phyloP scores from a whole-genome alignment of 2,113 vertebrate genomes.

The Nothocercus nigrocapillus region DNA sequence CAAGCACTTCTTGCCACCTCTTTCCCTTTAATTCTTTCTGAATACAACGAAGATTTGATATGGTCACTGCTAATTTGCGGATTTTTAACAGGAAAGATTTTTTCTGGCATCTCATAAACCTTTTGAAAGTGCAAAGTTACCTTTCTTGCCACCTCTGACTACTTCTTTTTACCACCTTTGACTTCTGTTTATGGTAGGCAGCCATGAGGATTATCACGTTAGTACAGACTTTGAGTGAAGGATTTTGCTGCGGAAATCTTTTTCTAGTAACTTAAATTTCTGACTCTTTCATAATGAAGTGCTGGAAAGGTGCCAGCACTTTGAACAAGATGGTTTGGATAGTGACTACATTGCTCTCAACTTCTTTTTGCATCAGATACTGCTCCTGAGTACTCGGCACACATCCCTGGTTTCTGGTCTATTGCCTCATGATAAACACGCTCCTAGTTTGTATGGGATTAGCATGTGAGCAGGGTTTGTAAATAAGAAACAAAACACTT shows the following conservation, averaged over 20 bases:
- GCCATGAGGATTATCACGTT: not conserved
- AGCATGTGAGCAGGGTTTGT: not conserved
- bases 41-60: not conserved
- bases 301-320: not conserved
- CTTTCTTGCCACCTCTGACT: not conserved
- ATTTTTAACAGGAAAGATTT: not conserved
- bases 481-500: not conserved
- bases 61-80: not conserved
- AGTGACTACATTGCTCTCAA: not conserved
- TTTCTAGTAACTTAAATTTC: not conserved
- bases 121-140: not conserved
- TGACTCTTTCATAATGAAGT: not conserved
- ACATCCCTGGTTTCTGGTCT: not conserved
- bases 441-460: not conserved
- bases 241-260: not conserved
- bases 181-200: not conserved
- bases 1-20: not conserved
- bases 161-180: not conserved
- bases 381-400: not conserved
- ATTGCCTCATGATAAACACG: not conserved
- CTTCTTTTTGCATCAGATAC: not conserved
- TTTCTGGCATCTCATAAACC: not conserved
- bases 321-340: not conserved
- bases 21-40: not conserved
- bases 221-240: not conserved